Conservation (phyloP, 2,113 vertebrate species). For the Prinia subflava region DNA sequence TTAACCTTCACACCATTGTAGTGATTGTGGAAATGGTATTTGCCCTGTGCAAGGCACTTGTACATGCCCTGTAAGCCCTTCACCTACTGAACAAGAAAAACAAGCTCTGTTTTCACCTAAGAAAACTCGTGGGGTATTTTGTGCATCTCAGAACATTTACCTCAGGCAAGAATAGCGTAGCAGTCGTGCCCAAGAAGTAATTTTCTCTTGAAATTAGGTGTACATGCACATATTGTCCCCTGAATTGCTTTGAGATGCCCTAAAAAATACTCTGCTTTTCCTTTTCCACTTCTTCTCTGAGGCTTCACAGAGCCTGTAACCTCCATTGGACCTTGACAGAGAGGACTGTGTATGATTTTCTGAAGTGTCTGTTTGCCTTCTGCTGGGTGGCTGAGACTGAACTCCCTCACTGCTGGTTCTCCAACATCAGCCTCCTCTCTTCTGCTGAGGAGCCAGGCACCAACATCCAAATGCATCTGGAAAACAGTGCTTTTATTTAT, state of each 20-base stretch:
- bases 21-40: background rate
- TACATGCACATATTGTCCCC: background rate
- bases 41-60: background rate
- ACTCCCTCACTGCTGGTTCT: background rate
- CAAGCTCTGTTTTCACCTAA: background rate
- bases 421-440: background rate
- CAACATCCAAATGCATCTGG: background rate
- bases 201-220: background rate
- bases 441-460: background rate
- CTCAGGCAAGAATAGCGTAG: background rate
- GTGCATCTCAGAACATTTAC: background rate
- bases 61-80: background rate
- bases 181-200: background rate
- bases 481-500: background rate
- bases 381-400: background rate
- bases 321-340: background rate
- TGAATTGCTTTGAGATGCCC: background rate
- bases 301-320: background rate
- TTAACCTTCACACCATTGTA: background rate
- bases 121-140: background rate
- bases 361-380: background rate
- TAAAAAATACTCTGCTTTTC: background rate
- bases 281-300: background rate
- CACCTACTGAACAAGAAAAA: background rate
- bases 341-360: background rate